Conservation (phyloP, 2,797 vertebrate genomes). For the Moxostoma hubbsi region DNA sequence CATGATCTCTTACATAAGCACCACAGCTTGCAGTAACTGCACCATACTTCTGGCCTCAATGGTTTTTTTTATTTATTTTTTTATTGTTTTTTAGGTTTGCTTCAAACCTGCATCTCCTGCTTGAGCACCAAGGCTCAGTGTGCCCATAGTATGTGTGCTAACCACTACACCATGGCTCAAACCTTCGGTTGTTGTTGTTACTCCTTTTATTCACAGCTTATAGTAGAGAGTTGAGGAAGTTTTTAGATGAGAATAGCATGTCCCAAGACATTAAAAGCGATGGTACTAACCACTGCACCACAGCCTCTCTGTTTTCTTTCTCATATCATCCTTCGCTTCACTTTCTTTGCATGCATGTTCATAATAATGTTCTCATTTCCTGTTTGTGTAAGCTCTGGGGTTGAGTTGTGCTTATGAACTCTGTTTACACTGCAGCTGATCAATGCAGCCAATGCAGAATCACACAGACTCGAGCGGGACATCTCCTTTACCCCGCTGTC, state of each 20-base stretch:
- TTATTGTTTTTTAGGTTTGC: no score
- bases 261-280: no score
- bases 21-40: no score
- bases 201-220: not conserved
- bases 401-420: slow-evolving; percentile 32
- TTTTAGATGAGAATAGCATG: not conserved
- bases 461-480: slow-evolving; percentile 31
- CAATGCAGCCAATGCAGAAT: slow-evolving; percentile 38
- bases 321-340: not conserved
- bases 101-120: not conserved
- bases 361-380: slow-evolving; percentile 30
- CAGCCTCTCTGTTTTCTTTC: not conserved
- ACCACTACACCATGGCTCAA: no score
- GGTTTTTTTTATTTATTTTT: no score
- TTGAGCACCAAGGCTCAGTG: not conserved
- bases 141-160: not conserved
- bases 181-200: no score
- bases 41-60: no score
- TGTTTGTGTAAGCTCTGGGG: slow-evolving; percentile 4
- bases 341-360: not conserved
- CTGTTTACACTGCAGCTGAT: slow-evolving; percentile 42
- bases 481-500: slow-evolving; percentile 23
- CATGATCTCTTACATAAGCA: no score
- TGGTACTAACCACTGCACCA: not conserved
- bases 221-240: not conserved